phyloP scores from a whole-genome alignment of 1,140 invertebrate species.

The Drosophila sucinea region DNA sequence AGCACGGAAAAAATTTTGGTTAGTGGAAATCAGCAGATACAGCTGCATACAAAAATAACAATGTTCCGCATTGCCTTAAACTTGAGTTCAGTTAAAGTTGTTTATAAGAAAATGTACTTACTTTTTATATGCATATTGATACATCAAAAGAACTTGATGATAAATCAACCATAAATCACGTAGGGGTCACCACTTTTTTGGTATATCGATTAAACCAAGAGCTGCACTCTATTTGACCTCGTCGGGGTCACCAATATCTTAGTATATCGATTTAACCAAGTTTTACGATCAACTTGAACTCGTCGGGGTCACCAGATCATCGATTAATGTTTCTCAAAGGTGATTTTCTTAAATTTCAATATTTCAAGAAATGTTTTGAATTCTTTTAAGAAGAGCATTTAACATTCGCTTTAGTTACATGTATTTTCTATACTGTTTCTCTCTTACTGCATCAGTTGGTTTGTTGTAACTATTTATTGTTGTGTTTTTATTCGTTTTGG shows the following conservation, averaged over 20 bases:
- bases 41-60: slow-evolving; percentile 25
- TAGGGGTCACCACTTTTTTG: too few relatives aligned
- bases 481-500: slow-evolving; percentile 28
- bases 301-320: not conserved
- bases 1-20: slow-evolving; percentile 41
- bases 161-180: too few relatives aligned
- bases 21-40: slow-evolving; percentile 29
- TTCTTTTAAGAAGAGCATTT: not conserved
- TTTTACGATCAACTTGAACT: not conserved
- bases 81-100: slow-evolving; percentile 29
- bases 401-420: not conserved
- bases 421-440: not conserved
- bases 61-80: slow-evolving; percentile 35
- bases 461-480: not conserved
- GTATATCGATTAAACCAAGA: too few relatives aligned
- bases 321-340: too few relatives aligned
- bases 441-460: not conserved
- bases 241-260: not conserved
- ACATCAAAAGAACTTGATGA: not conserved
- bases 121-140: slow-evolving; percentile 1
- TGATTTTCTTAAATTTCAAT: too few relatives aligned
- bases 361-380: too few relatives aligned
- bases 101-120: not conserved
- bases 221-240: too few relatives aligned
- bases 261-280: not conserved